These are phyloP conservation scores for Cetonia aurata DNA, from an alignment of 2,888 invertebrate species.

Conservation along the genomic window DNA sequence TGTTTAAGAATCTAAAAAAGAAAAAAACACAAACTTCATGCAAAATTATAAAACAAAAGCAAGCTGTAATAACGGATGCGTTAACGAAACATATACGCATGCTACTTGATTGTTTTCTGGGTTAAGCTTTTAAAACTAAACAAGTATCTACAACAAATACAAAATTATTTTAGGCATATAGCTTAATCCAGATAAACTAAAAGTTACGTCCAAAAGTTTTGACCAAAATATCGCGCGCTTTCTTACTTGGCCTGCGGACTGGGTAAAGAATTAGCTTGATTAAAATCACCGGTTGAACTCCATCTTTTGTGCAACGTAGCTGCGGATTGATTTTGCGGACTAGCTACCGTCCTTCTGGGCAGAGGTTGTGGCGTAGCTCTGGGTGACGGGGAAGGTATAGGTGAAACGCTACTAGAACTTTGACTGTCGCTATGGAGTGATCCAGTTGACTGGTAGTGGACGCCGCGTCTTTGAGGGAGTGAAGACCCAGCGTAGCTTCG, in stretches of 20 bases:
- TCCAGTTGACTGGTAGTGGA: constrained; percentile 83
- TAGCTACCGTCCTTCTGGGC: constrained; percentile 69
- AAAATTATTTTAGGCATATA: not conserved
- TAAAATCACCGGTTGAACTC: constrained; percentile 89
- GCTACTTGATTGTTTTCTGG: not conserved
- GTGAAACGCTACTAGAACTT: constrained; percentile 87
- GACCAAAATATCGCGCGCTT: not conserved
- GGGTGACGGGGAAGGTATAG: constrained; percentile 82
- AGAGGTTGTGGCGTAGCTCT: constrained; percentile 78
- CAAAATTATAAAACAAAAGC: constrained; percentile 46
- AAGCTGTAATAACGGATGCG: constrained; percentile 47
- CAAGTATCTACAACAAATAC: not conserved
- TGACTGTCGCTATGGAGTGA: constrained; percentile 87
- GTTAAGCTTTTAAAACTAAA: constrained; percentile 10
- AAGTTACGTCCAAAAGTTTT: not conserved
- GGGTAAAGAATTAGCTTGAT: constrained; percentile 67
- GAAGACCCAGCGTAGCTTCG: constrained; percentile 57
- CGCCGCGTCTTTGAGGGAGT: constrained; percentile 72
- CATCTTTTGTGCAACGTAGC: constrained; percentile 73
- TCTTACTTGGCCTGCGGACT: constrained; percentile 67
- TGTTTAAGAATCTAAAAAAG: constrained; percentile 77
- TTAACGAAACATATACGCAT: not conserved
- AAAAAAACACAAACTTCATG: constrained; percentile 62
- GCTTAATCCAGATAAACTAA: constrained; percentile 7
- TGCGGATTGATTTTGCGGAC: constrained; percentile 33